Conservation (phyloP, 2,888 invertebrate species). For the Volucella inflata region DNA sequence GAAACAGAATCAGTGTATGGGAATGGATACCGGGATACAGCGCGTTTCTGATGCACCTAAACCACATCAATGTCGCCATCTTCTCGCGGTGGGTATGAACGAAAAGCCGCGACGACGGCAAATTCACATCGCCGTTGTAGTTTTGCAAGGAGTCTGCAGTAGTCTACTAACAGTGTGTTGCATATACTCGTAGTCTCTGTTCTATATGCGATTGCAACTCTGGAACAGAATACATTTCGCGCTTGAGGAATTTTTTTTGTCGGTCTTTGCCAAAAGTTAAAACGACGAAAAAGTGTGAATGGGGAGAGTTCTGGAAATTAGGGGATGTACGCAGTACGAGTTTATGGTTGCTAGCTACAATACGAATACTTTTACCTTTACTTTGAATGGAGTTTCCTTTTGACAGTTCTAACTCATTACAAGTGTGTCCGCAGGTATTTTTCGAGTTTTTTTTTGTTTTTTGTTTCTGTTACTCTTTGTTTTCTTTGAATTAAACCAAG, state of each 20-base stretch:
- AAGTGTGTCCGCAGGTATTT: not conserved
- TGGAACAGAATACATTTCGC: slow-evolving; percentile 67
- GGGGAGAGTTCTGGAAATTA: slow-evolving; percentile 17
- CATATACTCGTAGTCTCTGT: too few species aligned
- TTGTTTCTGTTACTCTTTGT: slow-evolving; percentile 38
- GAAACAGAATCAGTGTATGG: slow-evolving; percentile 51
- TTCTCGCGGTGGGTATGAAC: slow-evolving; percentile 43
- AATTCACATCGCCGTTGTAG: slow-evolving; percentile 25
- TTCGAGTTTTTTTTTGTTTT: slow-evolving; percentile 38
- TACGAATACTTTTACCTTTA: slow-evolving; percentile 32
- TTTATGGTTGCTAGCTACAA: too few species aligned
- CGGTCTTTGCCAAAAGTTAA: slow-evolving; percentile 47
- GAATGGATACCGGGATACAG: slow-evolving; percentile 65
- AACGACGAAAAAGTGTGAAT: slow-evolving; percentile 23
- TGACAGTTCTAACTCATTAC: slow-evolving; percentile 66
- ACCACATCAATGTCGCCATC: slow-evolving; percentile 72
- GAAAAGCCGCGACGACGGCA: slow-evolving; percentile 5
- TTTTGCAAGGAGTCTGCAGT: slow-evolving; percentile 26
- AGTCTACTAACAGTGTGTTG: slow-evolving; percentile 44
- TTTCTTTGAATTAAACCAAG: slow-evolving; percentile 27
- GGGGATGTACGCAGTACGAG: slow-evolving; percentile 22
- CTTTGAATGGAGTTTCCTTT: slow-evolving; percentile 24
- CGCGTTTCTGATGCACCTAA: slow-evolving; percentile 69
- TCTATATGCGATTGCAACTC: slow-evolving; percentile 3
- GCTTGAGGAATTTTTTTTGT: slow-evolving; percentile 62